Percentiles rank a stretch among this genome's conserved stretches.
phyloP scores from a whole-genome alignment of 2,888 invertebrate species.

The Aricia artaxerxes region DNA sequence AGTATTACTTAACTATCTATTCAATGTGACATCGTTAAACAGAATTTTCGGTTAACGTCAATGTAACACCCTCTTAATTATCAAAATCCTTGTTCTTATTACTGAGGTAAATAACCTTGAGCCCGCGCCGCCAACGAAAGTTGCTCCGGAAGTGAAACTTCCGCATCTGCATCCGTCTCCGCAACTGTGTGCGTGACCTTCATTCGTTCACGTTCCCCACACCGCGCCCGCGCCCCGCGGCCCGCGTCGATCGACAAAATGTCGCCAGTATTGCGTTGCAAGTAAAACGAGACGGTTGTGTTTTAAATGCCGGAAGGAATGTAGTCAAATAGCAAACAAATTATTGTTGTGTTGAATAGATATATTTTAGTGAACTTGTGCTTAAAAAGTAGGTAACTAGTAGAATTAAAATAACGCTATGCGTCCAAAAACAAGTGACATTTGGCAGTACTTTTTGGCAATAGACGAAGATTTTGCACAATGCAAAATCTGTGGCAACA shows the following conservation, averaged over 20 bases:
- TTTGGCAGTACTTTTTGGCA: conserved; percentile 30
- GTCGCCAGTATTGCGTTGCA: background rate
- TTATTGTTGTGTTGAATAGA: background rate
- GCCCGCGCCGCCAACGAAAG: background rate
- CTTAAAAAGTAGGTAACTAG: background rate
- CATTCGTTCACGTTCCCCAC: background rate
- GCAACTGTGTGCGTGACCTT: conserved; percentile 10
- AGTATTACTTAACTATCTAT: too few species aligned
- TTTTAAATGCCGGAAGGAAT: background rate
- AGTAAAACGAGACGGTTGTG: background rate
- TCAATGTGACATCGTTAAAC: too few species aligned
- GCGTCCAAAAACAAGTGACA: conserved; percentile 27
- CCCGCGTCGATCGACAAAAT: background rate
- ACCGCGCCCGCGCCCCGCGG: background rate
- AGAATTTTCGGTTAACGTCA: too few species aligned
- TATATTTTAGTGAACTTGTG: background rate
- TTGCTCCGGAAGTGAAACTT: background rate
- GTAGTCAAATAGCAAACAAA: background rate
- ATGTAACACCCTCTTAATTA: too few species aligned
- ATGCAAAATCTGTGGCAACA: conserved; percentile 35
- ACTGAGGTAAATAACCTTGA: too few species aligned
- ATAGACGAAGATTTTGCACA: conserved; percentile 31
- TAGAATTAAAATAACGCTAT: background rate
- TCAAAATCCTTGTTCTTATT: too few species aligned
- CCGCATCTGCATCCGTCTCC: conserved; percentile 7